A percentile compares a stretch with the other conserved stretches of the same genome.
Conservation (phyloP, 1,140 invertebrate species). For the Vanessa tameamea region DNA sequence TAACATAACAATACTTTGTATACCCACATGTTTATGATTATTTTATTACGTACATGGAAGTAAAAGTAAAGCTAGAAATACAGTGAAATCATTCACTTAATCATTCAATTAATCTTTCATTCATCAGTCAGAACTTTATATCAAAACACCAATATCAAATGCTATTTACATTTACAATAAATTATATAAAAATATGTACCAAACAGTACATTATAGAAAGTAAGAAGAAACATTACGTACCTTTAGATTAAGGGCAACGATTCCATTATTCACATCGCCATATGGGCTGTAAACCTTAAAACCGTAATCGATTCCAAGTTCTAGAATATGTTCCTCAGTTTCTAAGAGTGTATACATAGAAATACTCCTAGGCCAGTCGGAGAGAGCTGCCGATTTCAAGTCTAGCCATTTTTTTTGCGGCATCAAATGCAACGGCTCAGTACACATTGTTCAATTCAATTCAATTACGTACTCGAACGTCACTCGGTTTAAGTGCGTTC, state of each 20-base stretch:
- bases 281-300: conserved; percentile 58
- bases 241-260: conserved; percentile 39
- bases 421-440: conserved; percentile 46
- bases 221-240: conserved; percentile 21
- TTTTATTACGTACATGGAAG: too few relatives aligned
- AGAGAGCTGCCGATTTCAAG: conserved; percentile 44
- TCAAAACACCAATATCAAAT: too few relatives aligned
- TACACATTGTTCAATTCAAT: conserved; percentile 26
- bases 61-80: not conserved
- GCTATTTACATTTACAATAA: too few relatives aligned
- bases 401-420: conserved; percentile 47
- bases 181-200: not conserved
- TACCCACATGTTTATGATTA: too few relatives aligned
- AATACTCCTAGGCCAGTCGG: conserved; percentile 48
- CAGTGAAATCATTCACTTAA: not conserved
- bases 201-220: too few relatives aligned
- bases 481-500: not conserved
- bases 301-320: conserved; percentile 45
- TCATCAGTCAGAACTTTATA: too few relatives aligned
- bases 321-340: conserved; percentile 38
- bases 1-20: too few relatives aligned
- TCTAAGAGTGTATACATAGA: conserved; percentile 44
- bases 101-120: too few relatives aligned
- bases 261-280: conserved; percentile 49
- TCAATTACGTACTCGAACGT: not conserved